Percentiles rank a stretch among this genome's conserved stretches.
These are phyloP conservation scores for Vombatus ursinus DNA, from an alignment of 2,113 vertebrate genomes.

Conservation along the genomic window DNA sequence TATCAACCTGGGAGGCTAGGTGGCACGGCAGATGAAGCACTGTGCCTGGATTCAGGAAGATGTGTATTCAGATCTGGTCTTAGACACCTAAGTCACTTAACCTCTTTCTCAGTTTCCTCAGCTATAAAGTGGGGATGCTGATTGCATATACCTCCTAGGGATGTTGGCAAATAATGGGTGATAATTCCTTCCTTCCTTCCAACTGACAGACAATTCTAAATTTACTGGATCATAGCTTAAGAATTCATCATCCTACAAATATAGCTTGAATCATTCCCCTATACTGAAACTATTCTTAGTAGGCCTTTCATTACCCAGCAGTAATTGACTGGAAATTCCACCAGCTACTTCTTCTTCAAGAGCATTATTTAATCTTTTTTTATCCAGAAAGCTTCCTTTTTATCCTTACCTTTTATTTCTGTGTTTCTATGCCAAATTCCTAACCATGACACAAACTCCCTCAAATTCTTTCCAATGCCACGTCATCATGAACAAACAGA, in stretches of 20 bases:
- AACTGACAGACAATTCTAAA: background rate
- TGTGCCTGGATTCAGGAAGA: background rate
- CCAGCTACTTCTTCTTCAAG: background rate
- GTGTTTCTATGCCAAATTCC: background rate
- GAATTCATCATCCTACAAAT: background rate
- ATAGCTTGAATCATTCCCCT: background rate
- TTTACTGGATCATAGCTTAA: background rate
- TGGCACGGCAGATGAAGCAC: background rate
- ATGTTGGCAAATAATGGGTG: background rate
- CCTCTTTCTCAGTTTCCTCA: background rate
- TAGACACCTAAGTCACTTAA: background rate
- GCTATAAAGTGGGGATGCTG: background rate
- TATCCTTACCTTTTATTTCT: background rate
- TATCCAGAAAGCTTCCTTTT: background rate
- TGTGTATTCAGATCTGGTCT: background rate
- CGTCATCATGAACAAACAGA: background rate
- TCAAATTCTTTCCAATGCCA: background rate
- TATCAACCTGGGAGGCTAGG: background rate
- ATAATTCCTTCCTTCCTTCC: background rate
- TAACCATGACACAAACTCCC: background rate
- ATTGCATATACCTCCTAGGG: background rate
- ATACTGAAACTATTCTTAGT: background rate
- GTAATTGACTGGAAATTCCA: background rate
- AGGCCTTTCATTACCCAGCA: background rate
- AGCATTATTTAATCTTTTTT: background rate